These are phyloP conservation scores for Paralinhomoeus sp. DNA, from an alignment of 2,888 invertebrate genomes.

Conservation along the genomic window DNA sequence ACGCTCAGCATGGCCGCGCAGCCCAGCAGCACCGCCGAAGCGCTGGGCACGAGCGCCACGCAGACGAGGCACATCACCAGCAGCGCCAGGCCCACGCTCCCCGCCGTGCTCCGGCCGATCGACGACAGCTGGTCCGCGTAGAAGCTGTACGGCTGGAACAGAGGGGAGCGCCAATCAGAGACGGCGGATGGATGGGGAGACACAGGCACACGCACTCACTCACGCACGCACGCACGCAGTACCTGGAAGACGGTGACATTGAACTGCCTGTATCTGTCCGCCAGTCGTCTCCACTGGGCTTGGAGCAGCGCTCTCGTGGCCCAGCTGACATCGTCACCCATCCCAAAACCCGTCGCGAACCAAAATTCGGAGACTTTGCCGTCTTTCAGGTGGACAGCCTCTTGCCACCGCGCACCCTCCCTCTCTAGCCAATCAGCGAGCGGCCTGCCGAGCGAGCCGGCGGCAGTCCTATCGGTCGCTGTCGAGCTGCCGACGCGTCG, in stretches of 20 bases:
- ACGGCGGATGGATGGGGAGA: too few species aligned
- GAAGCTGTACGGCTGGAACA: constrained; percentile 13
- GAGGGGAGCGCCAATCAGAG: too few species aligned
- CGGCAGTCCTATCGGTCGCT: neutral
- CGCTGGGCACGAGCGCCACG: constrained; percentile 13
- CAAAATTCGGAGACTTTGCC: too few species aligned
- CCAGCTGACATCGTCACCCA: constrained; percentile 13
- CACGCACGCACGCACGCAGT: too few species aligned
- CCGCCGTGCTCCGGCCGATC: constrained; percentile 11
- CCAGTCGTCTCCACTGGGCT: constrained; percentile 12
- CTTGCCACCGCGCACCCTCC: too few species aligned
- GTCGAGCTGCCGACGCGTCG: too few species aligned
- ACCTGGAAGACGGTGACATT: constrained; percentile 17
- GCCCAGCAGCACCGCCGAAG: constrained; percentile 10
- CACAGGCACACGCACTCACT: too few species aligned
- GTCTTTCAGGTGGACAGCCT: too few species aligned
- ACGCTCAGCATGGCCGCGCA: constrained; percentile 15
- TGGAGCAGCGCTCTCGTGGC: constrained; percentile 9
- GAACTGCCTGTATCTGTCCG: constrained; percentile 9
- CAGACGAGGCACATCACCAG: constrained; percentile 15
- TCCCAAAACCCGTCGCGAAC: constrained; percentile 15
- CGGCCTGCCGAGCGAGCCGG: neutral
- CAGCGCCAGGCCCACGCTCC: constrained; percentile 13
- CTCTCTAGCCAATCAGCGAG: too few species aligned
- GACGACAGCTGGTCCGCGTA: constrained; percentile 16